phyloP scores from a whole-genome alignment of 2,888 invertebrate species.

The Cancer borealis region DNA sequence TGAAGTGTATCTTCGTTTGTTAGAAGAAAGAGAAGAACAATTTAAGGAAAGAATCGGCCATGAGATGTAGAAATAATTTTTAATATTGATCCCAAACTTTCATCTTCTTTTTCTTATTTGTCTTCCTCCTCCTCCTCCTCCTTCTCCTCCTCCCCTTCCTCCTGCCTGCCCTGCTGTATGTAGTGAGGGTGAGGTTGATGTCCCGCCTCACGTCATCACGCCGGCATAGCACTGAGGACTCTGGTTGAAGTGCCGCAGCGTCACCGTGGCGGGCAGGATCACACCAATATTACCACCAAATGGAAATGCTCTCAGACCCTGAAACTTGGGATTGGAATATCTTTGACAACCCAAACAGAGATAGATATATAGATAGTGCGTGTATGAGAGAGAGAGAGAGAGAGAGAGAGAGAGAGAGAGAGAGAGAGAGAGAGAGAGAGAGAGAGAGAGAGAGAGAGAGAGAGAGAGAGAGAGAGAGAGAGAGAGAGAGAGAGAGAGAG shows the following conservation, averaged over 20 bases:
- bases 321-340: conserved; percentile 76
- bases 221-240: too few relatives aligned
- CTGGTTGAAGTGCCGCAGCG: too few relatives aligned
- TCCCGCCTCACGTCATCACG: too few relatives aligned
- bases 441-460: conserved; percentile 33
- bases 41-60: too few relatives aligned
- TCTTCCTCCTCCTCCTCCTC: not conserved
- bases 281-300: not conserved
- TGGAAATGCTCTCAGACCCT: conserved; percentile 47
- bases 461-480: conserved; percentile 31
- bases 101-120: too few relatives aligned
- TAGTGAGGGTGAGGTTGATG: too few relatives aligned
- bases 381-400: not conserved
- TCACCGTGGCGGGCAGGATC: not conserved
- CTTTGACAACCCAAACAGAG: not conserved
- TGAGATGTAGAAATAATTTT: not conserved
- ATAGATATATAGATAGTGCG: not conserved
- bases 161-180: not conserved
- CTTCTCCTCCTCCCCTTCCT: not conserved
- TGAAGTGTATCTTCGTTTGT: too few relatives aligned
- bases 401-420: conserved; percentile 27
- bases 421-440: conserved; percentile 8
- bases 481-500: conserved; percentile 30
- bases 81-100: too few relatives aligned
- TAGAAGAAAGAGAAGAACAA: too few relatives aligned